Conservation (phyloP, 1,140 invertebrate species). For the Drosophila pallidifrons region DNA sequence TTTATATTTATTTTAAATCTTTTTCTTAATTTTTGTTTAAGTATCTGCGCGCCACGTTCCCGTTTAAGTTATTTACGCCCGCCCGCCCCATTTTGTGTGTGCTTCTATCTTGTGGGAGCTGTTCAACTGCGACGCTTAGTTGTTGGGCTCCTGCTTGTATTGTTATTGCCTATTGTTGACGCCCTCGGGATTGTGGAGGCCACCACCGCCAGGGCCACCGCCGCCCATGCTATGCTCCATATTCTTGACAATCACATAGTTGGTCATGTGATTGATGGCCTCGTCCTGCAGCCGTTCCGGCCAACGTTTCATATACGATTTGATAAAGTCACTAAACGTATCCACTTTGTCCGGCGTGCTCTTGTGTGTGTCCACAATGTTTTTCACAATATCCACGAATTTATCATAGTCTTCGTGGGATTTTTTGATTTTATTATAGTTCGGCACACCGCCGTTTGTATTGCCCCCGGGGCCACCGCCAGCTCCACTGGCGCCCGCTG, state of each 20-base stretch:
- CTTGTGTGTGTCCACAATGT: conserved; percentile 82
- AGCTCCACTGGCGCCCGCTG: conserved; percentile 62
- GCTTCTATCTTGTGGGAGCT: conserved; percentile 53
- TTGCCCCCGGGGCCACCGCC: conserved; percentile 63
- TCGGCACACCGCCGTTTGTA: conserved; percentile 76
- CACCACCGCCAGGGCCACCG: conserved; percentile 59
- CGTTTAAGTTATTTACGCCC: conserved; percentile 61
- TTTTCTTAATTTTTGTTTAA: conserved; percentile 34
- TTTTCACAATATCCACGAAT: conserved; percentile 83
- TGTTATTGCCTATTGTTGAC: conserved; percentile 79
- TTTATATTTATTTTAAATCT: not conserved
- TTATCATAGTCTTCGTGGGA: conserved; percentile 83
- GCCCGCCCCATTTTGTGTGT: conserved; percentile 21
- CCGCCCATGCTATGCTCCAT: conserved; percentile 81
- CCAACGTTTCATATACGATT: conserved; percentile 83
- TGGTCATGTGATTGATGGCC: conserved; percentile 83
- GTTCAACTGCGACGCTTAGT: conserved; percentile 60
- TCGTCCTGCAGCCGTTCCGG: conserved; percentile 81
- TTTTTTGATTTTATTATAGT: conserved; percentile 84
- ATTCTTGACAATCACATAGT: conserved; percentile 84
- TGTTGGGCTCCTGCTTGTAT: conserved; percentile 83
- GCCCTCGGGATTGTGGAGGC: conserved; percentile 68
- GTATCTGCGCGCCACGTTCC: conserved; percentile 67
- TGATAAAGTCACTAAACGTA: conserved; percentile 80
- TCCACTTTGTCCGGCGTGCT: conserved; percentile 80